Base-by-base conservation (phyloP, 1,140 invertebrate species). In the Drosophila obscura region DNA sequence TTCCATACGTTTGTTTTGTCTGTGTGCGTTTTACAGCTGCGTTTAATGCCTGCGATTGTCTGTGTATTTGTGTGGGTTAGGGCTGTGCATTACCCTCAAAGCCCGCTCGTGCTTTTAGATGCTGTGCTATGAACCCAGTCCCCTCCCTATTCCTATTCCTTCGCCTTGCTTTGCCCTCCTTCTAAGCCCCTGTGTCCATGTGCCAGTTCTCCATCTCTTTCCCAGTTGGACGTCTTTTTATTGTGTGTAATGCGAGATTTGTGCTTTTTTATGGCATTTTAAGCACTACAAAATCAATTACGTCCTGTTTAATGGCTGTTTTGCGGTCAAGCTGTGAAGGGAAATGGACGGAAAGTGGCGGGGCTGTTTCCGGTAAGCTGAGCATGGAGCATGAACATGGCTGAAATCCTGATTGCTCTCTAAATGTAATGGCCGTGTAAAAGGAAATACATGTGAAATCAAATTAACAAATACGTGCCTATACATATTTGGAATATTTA, bases 241-340 rank as follows among this genome's bases (percentile, higher is more conserved):
- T 78, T 78, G 64, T 59, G 44, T 60, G 53, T 78, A 78, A 71
- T 78, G 60, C 46, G 60, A 66, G 74, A 82, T 77, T 82, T 78
- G 65, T 73, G 49, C 64, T 78, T 74, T 82, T 82, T 82, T 75
- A 82, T 78, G 79, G 69, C 58, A 63, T 66, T 78, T 83, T 78
- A 74, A 82, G 75, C 58, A 67, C 74, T 83, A 60, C 49, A 69
- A 78, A 82, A 82, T 82, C 69, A 83, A 78, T 82, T 82, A 75
- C 61, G 53, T 51, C 22, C 57, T 43, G 53, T 66, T 82, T 77
- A 71, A 78, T 82, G 64, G 74, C 50, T 64, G 63, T 77, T 39
- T 80, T 59, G 73, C 57, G 77, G 77, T 66, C 65, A 69, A 73
- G 51, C 51, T 56, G 67, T 16, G 11, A 19, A n/a, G 15, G 35